Conservation (phyloP, 2,113 vertebrate genomes). For the Epinephelus moara region DNA sequence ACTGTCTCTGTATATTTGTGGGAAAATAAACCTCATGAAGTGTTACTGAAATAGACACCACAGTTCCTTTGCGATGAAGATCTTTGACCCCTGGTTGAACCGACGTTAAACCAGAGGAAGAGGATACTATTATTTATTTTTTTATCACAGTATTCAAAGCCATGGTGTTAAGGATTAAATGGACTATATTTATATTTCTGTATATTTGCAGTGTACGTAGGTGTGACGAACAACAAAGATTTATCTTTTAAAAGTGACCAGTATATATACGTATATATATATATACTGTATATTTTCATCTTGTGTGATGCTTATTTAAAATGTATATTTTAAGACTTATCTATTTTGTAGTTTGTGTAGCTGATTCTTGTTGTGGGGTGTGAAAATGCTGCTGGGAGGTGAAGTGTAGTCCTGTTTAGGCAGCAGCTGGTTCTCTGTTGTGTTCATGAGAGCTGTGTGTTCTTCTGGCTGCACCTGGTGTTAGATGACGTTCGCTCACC, state of each 20-base stretch:
- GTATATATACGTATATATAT: conserved; percentile 24
- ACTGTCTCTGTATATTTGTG: conserved; percentile 15
- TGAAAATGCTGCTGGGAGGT: conserved; percentile 30
- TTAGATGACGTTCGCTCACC: conserved; percentile 12
- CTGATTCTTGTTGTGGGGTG: conserved; percentile 33
- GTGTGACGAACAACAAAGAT: conserved; percentile 50
- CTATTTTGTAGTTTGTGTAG: conserved; percentile 60
- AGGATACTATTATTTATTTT: conserved; percentile 65
- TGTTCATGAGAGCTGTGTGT: conserved; percentile 4
- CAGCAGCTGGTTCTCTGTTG: conserved; percentile 18
- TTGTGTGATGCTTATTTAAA: conserved; percentile 52
- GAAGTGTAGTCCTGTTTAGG: not conserved
- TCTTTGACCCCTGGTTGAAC: not conserved
- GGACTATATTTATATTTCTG: conserved; percentile 73
- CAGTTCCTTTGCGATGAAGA: not conserved
- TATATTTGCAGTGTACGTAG: conserved; percentile 56
- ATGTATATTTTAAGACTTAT: conserved; percentile 55
- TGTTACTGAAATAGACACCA: not conserved
- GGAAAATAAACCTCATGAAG: not conserved
- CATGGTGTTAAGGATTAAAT: conserved; percentile 55
- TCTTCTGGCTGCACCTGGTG: not conserved
- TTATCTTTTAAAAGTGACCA: conserved; percentile 65
- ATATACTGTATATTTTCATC: conserved; percentile 59
- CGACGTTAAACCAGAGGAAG: not conserved
- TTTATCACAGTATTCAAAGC: conserved; percentile 68